Conservation (phyloP, 2,113 vertebrate species). For the Recurvirostra avosetta region DNA sequence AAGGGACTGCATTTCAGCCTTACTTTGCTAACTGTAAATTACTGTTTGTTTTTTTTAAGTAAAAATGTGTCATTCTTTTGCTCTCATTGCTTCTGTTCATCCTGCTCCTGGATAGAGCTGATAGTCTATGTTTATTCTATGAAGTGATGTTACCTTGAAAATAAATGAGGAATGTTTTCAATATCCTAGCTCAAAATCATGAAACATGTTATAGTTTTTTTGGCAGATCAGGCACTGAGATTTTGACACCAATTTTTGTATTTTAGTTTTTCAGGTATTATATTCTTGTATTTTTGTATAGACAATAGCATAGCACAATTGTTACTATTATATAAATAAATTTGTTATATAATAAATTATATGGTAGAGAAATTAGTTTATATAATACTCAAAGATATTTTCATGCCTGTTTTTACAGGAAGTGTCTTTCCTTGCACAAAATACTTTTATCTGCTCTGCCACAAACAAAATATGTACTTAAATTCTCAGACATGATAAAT, state of each 20-base stretch:
- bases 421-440: neutral
- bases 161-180: neutral
- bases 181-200: neutral
- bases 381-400: neutral
- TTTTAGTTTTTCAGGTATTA: neutral
- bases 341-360: neutral
- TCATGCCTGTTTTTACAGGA: neutral
- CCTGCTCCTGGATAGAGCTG: slow-evolving; percentile 3
- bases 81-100: neutral
- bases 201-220: neutral
- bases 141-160: neutral
- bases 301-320: neutral
- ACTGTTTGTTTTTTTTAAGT: neutral
- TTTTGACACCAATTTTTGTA: neutral
- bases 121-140: neutral
- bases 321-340: neutral
- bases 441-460: neutral
- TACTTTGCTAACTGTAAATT: neutral
- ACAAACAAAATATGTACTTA: neutral
- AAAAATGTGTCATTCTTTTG: neutral
- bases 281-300: neutral
- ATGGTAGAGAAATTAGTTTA: neutral
- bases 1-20: neutral
- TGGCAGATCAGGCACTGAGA: neutral
- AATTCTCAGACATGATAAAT: neutral